These are phyloP conservation scores for Hydractinia echinata DNA, from an alignment of 30 jellyfish, hydroid and myxozoan species.

Conservation along the genomic window DNA sequence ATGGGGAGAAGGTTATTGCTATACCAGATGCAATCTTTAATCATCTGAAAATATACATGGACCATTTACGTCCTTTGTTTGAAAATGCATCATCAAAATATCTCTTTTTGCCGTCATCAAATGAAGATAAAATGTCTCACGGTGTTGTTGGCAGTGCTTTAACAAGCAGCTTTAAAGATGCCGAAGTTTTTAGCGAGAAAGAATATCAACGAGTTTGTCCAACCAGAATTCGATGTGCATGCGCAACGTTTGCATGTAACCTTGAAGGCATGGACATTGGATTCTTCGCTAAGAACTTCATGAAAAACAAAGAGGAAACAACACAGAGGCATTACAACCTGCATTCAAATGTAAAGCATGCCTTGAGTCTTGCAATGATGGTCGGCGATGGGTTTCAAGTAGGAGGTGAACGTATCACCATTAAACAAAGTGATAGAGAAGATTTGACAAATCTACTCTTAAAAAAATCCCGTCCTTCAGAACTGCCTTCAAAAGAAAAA, in stretches of 20 bases:
- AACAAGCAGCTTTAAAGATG: slow-evolving; percentile 9
- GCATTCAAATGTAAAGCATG: slow-evolving; percentile 17
- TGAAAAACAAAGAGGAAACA: slow-evolving; percentile 33
- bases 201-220: slow-evolving; percentile 30
- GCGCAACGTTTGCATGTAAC: slow-evolving; percentile 28
- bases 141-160: slow-evolving; percentile 18
- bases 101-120: slow-evolving; percentile 14
- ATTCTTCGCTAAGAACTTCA: slow-evolving; percentile 30
- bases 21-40: slow-evolving; percentile 16
- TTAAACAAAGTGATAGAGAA: slow-evolving; percentile 3
- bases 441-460: slow-evolving; percentile 9
- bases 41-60: slow-evolving; percentile 13
- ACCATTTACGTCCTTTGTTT: slow-evolving; percentile 3
- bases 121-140: slow-evolving; percentile 31
- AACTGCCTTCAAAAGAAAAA: slow-evolving; percentile 26
- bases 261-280: slow-evolving; percentile 31
- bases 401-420: slow-evolving; percentile 3
- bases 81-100: neutral
- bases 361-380: slow-evolving; percentile 24
- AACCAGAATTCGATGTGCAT: slow-evolving; percentile 31
- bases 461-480: neutral
- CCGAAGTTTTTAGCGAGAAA: slow-evolving; percentile 6
- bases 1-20: slow-evolving; percentile 33
- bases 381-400: slow-evolving; percentile 24
- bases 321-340: slow-evolving; percentile 28